Evolutionary conservation across 92 coral and sea anemone genomes (phyloP).

Genomic region (Phymanthus crucifer): DNA sequence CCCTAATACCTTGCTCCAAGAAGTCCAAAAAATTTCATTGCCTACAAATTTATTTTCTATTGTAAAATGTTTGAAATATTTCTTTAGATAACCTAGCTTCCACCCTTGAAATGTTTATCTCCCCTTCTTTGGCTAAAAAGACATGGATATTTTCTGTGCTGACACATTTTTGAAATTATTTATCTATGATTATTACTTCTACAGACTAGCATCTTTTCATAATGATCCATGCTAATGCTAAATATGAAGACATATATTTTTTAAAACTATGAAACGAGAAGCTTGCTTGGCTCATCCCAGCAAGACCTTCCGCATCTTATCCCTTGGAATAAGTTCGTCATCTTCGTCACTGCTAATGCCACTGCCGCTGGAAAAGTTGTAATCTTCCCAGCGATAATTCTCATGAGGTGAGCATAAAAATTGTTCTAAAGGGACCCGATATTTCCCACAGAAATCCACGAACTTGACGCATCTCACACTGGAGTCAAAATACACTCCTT

Average conservation of each 20-base stretch:
- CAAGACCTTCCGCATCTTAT: conserved; percentile 71
- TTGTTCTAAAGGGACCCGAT: conserved; percentile 94
- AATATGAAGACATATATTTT: background rate
- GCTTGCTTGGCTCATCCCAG: conserved; percentile 43
- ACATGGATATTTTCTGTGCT: too few relatives aligned
- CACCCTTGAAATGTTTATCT: background rate
- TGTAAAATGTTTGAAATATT: too few relatives aligned
- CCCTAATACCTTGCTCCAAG: too few relatives aligned
- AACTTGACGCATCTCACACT: conserved; percentile 89
- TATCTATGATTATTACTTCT: too few relatives aligned
- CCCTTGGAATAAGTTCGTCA: conserved; percentile 54
- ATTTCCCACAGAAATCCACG: conserved; percentile 97
- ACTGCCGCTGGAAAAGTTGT: conserved; percentile 45
- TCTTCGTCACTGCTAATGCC: conserved; percentile 76
- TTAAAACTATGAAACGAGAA: background rate
- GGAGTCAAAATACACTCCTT: conserved; percentile 93
- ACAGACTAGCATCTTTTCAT: too few relatives aligned
- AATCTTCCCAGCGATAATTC: conserved; percentile 86
- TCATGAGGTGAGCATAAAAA: conserved; percentile 96
- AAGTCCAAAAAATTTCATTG: too few relatives aligned
- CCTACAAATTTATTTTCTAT: too few relatives aligned
- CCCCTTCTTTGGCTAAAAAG: too few relatives aligned
- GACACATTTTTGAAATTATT: too few relatives aligned
- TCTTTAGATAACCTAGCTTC: background rate
- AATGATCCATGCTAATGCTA: too few relatives aligned